Evolutionary conservation across 2,113 vertebrate genomes (phyloP), one percentile per base, ranked within the genome.

Genomic region (Silurus asotus): DNA sequence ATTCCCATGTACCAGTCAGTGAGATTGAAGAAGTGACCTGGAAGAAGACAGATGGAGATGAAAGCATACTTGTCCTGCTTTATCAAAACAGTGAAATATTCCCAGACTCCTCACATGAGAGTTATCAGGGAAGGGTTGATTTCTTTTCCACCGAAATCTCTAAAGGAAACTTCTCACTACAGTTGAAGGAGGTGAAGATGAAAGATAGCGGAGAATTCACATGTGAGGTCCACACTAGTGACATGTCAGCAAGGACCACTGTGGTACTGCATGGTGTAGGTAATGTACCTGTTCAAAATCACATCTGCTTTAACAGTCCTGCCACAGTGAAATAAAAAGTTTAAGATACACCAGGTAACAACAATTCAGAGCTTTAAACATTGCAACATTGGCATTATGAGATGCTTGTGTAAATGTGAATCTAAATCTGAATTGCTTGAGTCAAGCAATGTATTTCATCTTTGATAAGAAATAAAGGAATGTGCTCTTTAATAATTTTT

Each of bases 111-210:
- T 83, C 82, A 78, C 20, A 89, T 83, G 81, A 56, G 8, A 56
- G 6, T 6, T 88, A 82, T 19, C 25, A 15, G 17, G 83, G 58
- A 23, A 84, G 89, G 81, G 84, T 56, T 48, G 79, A 88, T 37
- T 85, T 90, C 64, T 91, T 89, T 70, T 51, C 25, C 25, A 48
- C 64, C 79, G 87, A 89, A 84, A 90, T 89, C 58, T 79, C 37
- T 75, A 88, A 85, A 89, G 89, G 87, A 76, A 90, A 91, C 76
- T 90, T 89, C 83, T 90, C 89, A 3, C 14, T 90, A 49, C 87
- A 76, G 37, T 65, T 90, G 58, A 88, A 19, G 83, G n/a, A 85
- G 23, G 56, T 88, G 7, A 81, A 14, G n/a, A 56, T 51, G 19
- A 69, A 87, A 67, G 89, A 90, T 58, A 86, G 85, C 56, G 89